These are phyloP conservation scores for Brachyhypopomus occidentalis DNA, from an alignment of 2,113 vertebrate species.

Conservation along the genomic window DNA sequence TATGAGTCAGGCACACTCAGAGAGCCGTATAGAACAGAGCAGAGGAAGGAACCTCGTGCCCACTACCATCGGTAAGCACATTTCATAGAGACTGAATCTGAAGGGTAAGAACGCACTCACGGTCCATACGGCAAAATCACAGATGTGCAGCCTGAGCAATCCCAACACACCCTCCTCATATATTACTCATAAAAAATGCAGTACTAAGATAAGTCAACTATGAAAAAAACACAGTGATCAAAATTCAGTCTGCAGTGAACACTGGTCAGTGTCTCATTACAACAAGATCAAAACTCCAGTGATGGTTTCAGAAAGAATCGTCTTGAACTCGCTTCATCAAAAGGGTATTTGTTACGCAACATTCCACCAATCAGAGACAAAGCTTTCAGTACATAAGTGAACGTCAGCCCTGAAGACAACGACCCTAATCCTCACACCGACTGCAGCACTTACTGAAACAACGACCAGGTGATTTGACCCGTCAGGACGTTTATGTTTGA, in stretches of 20 bases:
- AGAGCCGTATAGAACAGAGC: slow-evolving; percentile 34
- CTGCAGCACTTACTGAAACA: background rate
- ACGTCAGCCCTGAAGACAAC: too few species aligned
- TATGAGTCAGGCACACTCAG: slow-evolving; percentile 45
- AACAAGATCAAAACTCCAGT: background rate
- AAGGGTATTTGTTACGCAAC: background rate
- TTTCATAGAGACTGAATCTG: background rate
- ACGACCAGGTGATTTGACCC: background rate
- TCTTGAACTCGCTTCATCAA: background rate
- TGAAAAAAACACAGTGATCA: background rate
- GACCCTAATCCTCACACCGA: background rate
- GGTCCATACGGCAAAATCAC: background rate
- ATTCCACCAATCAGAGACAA: background rate
- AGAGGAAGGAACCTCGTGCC: background rate
- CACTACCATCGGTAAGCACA: background rate
- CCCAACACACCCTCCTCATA: background rate
- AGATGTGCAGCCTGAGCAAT: background rate
- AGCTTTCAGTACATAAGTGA: background rate
- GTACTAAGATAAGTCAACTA: background rate
- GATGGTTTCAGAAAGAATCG: background rate
- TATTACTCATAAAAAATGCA: background rate
- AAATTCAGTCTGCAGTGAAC: background rate
- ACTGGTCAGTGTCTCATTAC: background rate
- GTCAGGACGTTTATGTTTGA: background rate
- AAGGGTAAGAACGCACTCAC: background rate